These are phyloP conservation scores for Leucophora obtusa DNA, from an alignment of 2,888 invertebrate species.

Conservation along the genomic window DNA sequence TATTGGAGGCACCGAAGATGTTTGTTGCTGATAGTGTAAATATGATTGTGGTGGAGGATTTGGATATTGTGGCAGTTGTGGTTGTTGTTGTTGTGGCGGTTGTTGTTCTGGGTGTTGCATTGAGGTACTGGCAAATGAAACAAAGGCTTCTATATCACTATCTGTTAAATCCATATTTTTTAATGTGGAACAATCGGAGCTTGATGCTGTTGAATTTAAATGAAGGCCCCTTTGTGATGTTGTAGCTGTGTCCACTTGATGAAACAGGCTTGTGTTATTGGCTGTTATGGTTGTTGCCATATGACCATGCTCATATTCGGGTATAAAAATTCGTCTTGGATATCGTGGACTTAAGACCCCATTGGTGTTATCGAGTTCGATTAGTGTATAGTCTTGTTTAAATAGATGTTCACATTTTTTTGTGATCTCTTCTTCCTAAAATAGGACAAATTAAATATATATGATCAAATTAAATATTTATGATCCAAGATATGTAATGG, in stretches of 20 bases:
- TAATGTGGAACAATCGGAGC: constrained; percentile 43
- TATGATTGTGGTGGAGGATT: constrained; percentile 16
- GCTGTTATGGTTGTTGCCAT: constrained; percentile 67
- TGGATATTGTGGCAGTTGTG: constrained; percentile 12
- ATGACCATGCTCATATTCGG: constrained; percentile 80
- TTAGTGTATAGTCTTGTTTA: constrained; percentile 84
- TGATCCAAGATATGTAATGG: no score
- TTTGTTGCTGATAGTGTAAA: constrained; percentile 46
- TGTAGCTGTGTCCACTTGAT: constrained; percentile 17
- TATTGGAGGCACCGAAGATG: constrained; percentile 5
- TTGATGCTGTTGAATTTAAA: no score
- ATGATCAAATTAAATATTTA: no score
- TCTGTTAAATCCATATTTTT: constrained; percentile 58
- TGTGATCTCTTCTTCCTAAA: constrained; percentile 81
- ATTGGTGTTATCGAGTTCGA: constrained; percentile 82
- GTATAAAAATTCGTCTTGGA: constrained; percentile 84
- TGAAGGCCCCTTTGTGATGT: constrained; percentile 55
- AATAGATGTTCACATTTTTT: constrained; percentile 83
- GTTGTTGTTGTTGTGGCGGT: no score
- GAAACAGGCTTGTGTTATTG: constrained; percentile 54
- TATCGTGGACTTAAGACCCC: constrained; percentile 86
- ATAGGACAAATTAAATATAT: not conserved
- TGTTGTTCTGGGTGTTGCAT: constrained; percentile 59
- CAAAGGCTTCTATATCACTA: constrained; percentile 72
- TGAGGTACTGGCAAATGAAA: constrained; percentile 72